Base-by-base conservation (phyloP, 2,888 invertebrate genomes). In the Drosophila meridionalis region DNA sequence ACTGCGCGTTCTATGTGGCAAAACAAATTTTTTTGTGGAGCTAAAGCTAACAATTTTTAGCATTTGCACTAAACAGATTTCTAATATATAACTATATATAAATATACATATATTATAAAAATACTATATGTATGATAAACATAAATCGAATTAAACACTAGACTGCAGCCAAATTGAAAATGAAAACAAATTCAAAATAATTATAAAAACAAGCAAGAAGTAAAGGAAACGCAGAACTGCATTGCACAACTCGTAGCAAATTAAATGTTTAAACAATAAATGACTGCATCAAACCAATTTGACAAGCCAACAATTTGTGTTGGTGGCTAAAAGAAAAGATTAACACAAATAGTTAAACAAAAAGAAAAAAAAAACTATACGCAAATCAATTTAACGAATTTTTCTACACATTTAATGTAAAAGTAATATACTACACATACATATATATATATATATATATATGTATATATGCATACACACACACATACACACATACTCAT, bases 321-420 rank as follows among this genome's bases (percentile, higher is more conserved):
- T 84, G 84, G 82, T 89, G 88, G 88, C 85, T 69, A 67, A 57
- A 34, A 43, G 52, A 55, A 34, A 47, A 32, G 36, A 52, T 30
- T 58, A 48, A 53, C 20, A 61, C n/a, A 65, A 65, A 40, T 50
- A n/a, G 36, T 43, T 47, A 76, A 62, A 42, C 20, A 42, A 60
- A 67, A 42, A 8, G 38, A 50, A 74, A 74, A 65, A 55, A 81
- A 64, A 69, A 73, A 76, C 72, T 80, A 80, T 70, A 90, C 80
- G 86, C 89, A 86, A 90, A 90, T 86, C 85, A 90, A 90, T 88
- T 90, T 83, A 86, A 88, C 85, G 85, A 86, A 86, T 86, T 86
- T 86, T 86, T 86, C 89, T 86, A 86, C 90, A 86, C 87, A 90
- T 85, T 80, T 82, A 88, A 90, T 90, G 83, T 90, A 90, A 85